Conservation (phyloP, 2,797 vertebrate genomes). For the Sebastes taczanowskii region DNA sequence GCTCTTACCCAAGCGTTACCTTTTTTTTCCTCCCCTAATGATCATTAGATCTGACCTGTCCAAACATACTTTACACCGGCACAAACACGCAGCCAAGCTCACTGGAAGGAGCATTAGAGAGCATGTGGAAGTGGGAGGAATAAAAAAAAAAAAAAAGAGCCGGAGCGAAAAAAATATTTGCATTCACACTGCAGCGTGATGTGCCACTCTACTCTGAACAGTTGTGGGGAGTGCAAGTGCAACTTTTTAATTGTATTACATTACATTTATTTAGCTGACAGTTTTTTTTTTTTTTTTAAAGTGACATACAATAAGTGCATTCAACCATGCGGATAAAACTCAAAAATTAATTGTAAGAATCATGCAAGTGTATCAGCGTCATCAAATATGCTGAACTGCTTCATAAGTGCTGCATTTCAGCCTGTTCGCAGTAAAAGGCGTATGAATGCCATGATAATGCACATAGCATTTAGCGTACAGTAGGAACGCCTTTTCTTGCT, state of each 20-base stretch:
- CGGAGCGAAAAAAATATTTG: neutral
- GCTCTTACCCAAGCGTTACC: slow-evolving; percentile 35
- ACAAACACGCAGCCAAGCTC: neutral
- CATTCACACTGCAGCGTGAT: neutral
- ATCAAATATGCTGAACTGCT: neutral
- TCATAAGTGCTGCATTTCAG: neutral
- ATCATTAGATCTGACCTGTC: slow-evolving; percentile 68
- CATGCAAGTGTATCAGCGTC: neutral
- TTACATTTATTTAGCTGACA: neutral
- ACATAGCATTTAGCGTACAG: too few species aligned
- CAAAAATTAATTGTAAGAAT: neutral
- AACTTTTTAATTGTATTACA: neutral
- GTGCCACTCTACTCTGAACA: neutral
- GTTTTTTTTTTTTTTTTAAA: neutral
- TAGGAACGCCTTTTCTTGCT: too few species aligned
- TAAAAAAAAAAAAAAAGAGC: neutral
- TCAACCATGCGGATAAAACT: neutral
- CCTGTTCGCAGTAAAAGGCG: too few species aligned
- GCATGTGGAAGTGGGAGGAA: neutral
- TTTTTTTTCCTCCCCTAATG: slow-evolving; percentile 59
- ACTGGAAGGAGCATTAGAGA: slow-evolving; percentile 6
- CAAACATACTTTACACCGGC: slow-evolving; percentile 23
- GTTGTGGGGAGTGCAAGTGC: neutral
- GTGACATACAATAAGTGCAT: neutral
- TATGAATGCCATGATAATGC: too few species aligned